Evolutionary conservation across 2,113 vertebrate species (phyloP), one percentile per base, ranked within the genome.

Genomic region (Meriones unguiculatus): DNA sequence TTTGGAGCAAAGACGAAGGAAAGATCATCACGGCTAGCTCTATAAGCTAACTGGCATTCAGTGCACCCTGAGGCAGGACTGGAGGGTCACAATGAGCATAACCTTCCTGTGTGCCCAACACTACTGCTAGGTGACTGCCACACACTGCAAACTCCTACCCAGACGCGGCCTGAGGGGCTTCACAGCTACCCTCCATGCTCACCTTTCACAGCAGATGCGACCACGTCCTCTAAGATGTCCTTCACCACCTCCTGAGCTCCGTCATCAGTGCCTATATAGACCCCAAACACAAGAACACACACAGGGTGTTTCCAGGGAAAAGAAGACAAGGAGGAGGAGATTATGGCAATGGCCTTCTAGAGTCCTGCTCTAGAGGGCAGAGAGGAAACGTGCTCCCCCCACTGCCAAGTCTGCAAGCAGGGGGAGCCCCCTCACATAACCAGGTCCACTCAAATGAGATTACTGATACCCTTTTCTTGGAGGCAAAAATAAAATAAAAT

Each of bases 141-240:
- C 62, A 65, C 15, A 12, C 5, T 41, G 17, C 69, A 46, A 50
- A 80, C 70, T 4, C 17, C 0, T 69, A 17, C 52, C 81, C 38
- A 86, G 17, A 69, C 12, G 30, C 18, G n/a, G 30, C 59, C 28
- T 41, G 30, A 30, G 50, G 35, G 57, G 62, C 50, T 7, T 38
- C 41, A 46, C 7, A 3, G 41, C 5, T 35, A 28, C n/a, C 65
- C 89, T 30, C 25, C 54, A 78, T 57, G 69, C 98, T 97, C 95
- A 99, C 99, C 99, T 99, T 98, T 98, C 89, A 99, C 92, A 72
- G 98, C 99, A 69, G 98, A 98, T 2, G 96, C 90, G 77, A 99
- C 98, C 82, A 99, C 98, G 78, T 98, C 99, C 94, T 99, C 98
- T 96, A 99, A 98, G 97, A 99, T 99, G 96, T 91, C 98, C 98